Base-by-base conservation (phyloP, 2,888 invertebrate genomes). In the Agrochola lychnidis region DNA sequence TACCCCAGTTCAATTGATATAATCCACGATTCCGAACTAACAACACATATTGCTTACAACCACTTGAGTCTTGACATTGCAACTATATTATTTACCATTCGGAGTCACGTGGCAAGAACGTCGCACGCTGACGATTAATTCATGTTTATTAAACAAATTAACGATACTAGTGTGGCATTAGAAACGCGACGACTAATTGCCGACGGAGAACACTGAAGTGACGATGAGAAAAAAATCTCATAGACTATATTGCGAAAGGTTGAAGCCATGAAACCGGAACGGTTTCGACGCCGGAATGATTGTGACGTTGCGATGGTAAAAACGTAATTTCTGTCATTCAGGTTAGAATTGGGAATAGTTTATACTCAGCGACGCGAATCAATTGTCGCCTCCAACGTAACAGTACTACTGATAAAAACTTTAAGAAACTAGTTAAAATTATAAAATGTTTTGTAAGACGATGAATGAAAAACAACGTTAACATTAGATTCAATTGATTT, bases 121-220 rank as follows among this genome's bases (percentile, higher is more conserved):
- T 88, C 88, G 87, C 84, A 86, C 87, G 81, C 83, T 82, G 84
- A 89, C 91, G 88, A 94, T 94, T 95, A 95, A 95, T 95, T 95
- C 94, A 94, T 94, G 93, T 95, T 96, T 95, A 95, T 96, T 94
- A 95, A 94, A 95, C 94, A 94, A 94, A 95, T 95, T 94, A 95
- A 94, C 93, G 87, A 92, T 93, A 92, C 90, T 74, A 84, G 87
- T 86, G 87, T 87, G 78, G 85, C 82, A 90, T 91, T 91, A 92
- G 89, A 89, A 90, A 89, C 88, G 87, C 88, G 83, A 72, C 85
- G 70, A 83, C 86, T 92, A 91, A 92, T 92, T 91, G 89, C 84
- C 73, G 71, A 64, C 78, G 51, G 73, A 74, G 74, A 83, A 76
- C 78, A 66, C 63, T 63, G 59, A 79, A 81, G 79, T 86, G 88